These are phyloP conservation scores for Alligator mississippiensis DNA, from an alignment of 2,113 vertebrate genomes.

Conservation along the genomic window DNA sequence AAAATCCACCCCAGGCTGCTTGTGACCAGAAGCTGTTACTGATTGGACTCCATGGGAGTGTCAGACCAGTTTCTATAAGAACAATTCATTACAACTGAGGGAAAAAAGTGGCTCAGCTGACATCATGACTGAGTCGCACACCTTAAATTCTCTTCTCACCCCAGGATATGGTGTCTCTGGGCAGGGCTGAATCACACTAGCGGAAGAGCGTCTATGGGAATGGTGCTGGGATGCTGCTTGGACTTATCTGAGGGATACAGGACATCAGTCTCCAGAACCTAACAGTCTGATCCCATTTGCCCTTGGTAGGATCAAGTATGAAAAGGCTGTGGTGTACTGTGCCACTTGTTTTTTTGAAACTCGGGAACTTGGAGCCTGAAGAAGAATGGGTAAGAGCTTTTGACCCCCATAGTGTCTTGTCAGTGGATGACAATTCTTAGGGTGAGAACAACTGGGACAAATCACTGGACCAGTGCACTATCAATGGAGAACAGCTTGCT, in stretches of 20 bases:
- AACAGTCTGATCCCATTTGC: neutral
- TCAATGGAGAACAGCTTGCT: neutral
- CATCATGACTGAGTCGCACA: accelerated
- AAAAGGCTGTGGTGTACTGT: neutral
- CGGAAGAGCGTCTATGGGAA: neutral
- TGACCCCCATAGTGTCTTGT: neutral
- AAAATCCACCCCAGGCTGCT: neutral
- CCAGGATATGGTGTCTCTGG: neutral
- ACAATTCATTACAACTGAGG: accelerated
- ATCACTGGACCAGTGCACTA: neutral
- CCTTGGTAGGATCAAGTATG: too few species aligned
- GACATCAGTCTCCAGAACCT: neutral
- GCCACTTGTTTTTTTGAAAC: neutral
- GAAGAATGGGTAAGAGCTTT: neutral
- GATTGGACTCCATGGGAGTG: neutral
- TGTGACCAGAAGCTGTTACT: neutral
- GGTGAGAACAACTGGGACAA: neutral
- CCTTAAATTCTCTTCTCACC: neutral
- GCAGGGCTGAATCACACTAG: neutral
- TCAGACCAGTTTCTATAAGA: neutral
- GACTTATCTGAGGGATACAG: neutral
- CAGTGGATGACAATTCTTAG: neutral
- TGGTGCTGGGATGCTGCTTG: neutral
- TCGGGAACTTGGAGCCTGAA: neutral
- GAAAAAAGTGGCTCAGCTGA: neutral